Percentiles rank a stretch among this genome's conserved stretches.
phyloP scores from a whole-genome alignment of 2,113 vertebrate genomes.

The Pelobates fuscus region DNA sequence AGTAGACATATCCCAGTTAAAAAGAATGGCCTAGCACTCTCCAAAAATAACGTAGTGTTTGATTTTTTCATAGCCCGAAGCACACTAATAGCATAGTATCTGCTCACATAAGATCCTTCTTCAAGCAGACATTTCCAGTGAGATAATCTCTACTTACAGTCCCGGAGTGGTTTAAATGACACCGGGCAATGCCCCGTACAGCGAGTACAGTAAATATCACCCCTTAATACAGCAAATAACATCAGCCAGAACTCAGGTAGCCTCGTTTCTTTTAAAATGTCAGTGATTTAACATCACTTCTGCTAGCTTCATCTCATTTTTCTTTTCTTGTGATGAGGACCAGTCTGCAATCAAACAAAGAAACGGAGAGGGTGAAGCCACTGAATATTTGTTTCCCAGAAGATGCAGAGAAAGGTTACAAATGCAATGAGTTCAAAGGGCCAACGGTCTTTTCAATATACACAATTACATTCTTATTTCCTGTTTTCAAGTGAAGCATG shows the following conservation, averaged over 20 bases:
- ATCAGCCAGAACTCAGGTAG: conserved; percentile 53
- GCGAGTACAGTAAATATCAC: neutral
- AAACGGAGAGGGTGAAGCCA: conserved; percentile 17
- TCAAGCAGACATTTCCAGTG: too few relatives aligned
- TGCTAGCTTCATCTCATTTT: conserved; percentile 61
- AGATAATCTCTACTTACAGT: too few relatives aligned
- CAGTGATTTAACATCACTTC: conserved; percentile 67
- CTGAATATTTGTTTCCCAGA: conserved; percentile 50
- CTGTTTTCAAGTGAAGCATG: neutral
- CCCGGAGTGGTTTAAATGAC: too few relatives aligned
- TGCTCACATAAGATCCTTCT: too few relatives aligned
- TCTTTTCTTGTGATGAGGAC: conserved; percentile 47
- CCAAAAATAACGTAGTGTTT: too few relatives aligned
- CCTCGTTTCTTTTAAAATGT: conserved; percentile 64
- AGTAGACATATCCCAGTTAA: too few relatives aligned
- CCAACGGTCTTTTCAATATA: neutral
- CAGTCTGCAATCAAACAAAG: conserved; percentile 56
- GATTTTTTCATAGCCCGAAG: too few relatives aligned
- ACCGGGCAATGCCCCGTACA: too few relatives aligned
- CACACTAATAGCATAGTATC: too few relatives aligned
- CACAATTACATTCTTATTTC: neutral
- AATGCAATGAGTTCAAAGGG: conserved; percentile 30
- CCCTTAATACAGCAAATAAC: neutral
- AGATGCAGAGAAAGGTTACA: conserved; percentile 56
- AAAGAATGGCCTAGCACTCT: too few relatives aligned